Conservation (phyloP, 23 tunicate genomes). For the Clavelina lepadiformis region DNA sequence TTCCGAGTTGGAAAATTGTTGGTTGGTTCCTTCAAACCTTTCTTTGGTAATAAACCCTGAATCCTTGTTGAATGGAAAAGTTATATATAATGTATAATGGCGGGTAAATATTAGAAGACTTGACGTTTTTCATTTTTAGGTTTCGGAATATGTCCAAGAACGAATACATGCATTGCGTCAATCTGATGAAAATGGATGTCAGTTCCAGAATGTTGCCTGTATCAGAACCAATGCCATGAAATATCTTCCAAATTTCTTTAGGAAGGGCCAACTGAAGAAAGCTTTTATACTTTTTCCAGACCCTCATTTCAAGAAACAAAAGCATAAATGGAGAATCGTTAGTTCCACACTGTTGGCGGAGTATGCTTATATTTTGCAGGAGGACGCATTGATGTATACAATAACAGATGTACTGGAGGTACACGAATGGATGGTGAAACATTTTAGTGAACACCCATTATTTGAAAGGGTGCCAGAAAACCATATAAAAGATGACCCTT, state of each 20-base stretch:
- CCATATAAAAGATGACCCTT: slow-evolving; percentile 46
- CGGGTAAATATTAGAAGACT: too few relatives aligned
- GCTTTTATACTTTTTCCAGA: slow-evolving; percentile 96
- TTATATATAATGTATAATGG: too few relatives aligned
- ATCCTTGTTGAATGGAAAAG: too few relatives aligned
- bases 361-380: slow-evolving; percentile 69
- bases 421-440: slow-evolving; percentile 92
- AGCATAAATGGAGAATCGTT: slow-evolving; percentile 90
- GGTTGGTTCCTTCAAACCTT: too few relatives aligned
- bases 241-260: slow-evolving; percentile 89
- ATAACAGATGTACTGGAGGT: slow-evolving; percentile 92
- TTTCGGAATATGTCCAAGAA: slow-evolving; percentile 89
- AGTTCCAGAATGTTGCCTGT: slow-evolving; percentile 78
- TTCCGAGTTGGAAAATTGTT: too few relatives aligned
- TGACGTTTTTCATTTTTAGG: too few relatives aligned
- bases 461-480: slow-evolving; percentile 63
- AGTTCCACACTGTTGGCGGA: slow-evolving; percentile 76
- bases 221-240: slow-evolving; percentile 97
- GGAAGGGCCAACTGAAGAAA: slow-evolving; percentile 83
- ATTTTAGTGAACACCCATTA: slow-evolving; percentile 72
- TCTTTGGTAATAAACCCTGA: too few relatives aligned
- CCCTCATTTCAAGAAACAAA: slow-evolving; percentile 95
- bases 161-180: slow-evolving; percentile 66
- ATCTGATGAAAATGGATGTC: slow-evolving; percentile 5
- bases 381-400: slow-evolving; percentile 64